phyloP scores from a whole-genome alignment of 1,140 invertebrate species.

The Colletes gigas region DNA sequence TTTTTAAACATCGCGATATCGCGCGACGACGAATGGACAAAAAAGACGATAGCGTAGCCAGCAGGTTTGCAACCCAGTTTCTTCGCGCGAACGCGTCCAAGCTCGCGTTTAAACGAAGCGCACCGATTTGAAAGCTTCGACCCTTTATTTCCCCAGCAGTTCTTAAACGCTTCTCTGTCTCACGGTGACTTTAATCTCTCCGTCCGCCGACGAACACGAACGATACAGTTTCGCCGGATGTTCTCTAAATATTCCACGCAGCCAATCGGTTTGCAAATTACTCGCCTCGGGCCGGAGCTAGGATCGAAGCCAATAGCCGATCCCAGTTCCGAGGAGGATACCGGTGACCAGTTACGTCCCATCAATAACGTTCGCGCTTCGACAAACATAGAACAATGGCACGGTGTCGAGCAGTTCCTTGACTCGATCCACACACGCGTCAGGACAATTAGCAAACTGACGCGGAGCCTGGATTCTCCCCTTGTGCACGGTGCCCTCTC shows the following conservation, averaged over 20 bases:
- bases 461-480: too few species aligned
- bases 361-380: slow-evolving; percentile 18
- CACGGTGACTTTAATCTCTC: background rate
- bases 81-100: background rate
- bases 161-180: background rate
- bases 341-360: background rate
- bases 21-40: too few species aligned
- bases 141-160: background rate
- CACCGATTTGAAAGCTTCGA: background rate
- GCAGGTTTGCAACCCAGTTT: background rate
- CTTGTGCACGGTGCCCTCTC: background rate
- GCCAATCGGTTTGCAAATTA: background rate
- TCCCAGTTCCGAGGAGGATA: background rate
- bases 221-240: too few species aligned
- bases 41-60: too few species aligned
- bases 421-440: background rate
- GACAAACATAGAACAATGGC: background rate
- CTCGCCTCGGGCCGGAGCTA: background rate
- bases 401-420: background rate
- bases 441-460: slow-evolving; percentile 3
- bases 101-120: background rate
- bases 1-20: too few species aligned
- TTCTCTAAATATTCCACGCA: too few species aligned
- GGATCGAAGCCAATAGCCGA: background rate
- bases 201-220: too few species aligned